Percentiles rank a stretch among this genome's conserved stretches.
Conservation (phyloP, 2,113 vertebrate genomes). For the Corydoras sp. region DNA sequence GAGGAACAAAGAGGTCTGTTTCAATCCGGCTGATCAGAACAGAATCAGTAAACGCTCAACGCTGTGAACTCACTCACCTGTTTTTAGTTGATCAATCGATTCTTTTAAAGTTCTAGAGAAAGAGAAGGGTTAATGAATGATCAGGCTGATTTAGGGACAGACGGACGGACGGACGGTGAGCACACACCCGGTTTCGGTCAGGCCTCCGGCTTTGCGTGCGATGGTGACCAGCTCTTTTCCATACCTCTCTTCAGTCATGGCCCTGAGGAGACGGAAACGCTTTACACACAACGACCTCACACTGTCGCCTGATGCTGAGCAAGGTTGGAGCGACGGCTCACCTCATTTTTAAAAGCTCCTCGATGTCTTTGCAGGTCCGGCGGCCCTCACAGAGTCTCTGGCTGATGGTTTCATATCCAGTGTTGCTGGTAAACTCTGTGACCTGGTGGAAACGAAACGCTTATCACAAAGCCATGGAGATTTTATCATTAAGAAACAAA, state of each 20-base stretch:
- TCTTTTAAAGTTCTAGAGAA: constrained; percentile 76
- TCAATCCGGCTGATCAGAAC: background rate
- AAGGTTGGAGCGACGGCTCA: constrained; percentile 20
- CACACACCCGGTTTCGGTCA: constrained; percentile 81
- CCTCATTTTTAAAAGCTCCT: constrained; percentile 90
- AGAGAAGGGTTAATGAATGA: background rate
- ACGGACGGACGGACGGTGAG: background rate
- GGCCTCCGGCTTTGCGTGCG: constrained; percentile 80
- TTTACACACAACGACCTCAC: background rate
- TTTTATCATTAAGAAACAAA: background rate
- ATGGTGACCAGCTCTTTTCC: constrained; percentile 88
- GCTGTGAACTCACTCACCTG: constrained; percentile 68
- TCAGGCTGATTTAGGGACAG: background rate
- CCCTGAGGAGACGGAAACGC: constrained; percentile 57
- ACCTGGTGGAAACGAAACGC: constrained; percentile 59
- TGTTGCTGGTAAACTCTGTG: constrained; percentile 76
- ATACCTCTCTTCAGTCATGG: constrained; percentile 86
- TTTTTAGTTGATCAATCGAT: constrained; percentile 84
- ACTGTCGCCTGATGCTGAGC: background rate
- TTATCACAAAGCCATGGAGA: background rate
- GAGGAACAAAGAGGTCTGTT: constrained; percentile 9
- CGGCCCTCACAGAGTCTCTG: constrained; percentile 81
- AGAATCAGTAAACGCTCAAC: background rate
- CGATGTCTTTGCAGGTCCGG: constrained; percentile 87
- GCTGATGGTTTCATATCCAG: constrained; percentile 75